Conservation (phyloP, 2,888 invertebrate genomes). For the Helobdella robusta region DNA sequence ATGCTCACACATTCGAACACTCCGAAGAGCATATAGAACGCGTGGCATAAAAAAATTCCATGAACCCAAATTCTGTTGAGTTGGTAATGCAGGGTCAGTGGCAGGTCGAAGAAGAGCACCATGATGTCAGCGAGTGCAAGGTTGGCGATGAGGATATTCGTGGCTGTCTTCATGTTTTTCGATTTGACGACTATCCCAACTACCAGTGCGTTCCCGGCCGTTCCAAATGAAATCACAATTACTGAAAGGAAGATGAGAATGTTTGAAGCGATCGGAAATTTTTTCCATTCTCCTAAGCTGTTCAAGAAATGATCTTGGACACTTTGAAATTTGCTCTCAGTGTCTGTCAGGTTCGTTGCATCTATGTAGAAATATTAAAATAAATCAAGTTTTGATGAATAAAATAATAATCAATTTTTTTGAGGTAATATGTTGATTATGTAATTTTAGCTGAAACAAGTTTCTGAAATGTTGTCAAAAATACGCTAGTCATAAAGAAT, state of each 20-base stretch:
- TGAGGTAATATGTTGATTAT: too few relatives aligned
- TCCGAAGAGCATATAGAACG: constrained; percentile 43
- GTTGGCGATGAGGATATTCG: constrained; percentile 47
- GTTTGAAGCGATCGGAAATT: constrained; percentile 8
- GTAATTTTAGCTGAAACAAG: too few relatives aligned
- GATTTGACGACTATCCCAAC: constrained; percentile 42
- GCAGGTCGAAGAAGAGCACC: constrained; percentile 45
- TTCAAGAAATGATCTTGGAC: too few relatives aligned
- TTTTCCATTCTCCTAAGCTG: too few relatives aligned
- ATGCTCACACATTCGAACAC: constrained; percentile 46
- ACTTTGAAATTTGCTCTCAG: too few relatives aligned
- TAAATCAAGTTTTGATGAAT: too few relatives aligned
- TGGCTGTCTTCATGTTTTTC: constrained; percentile 43
- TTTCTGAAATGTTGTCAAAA: too few relatives aligned
- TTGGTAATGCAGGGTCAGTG: constrained; percentile 46
- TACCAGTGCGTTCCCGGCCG: constrained; percentile 42
- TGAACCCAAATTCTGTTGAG: constrained; percentile 45
- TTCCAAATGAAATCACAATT: constrained; percentile 42
- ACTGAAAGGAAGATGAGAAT: constrained; percentile 32
- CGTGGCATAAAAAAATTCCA: constrained; percentile 42
- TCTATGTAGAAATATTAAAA: too few relatives aligned
- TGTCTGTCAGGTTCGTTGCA: too few relatives aligned
- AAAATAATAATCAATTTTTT: too few relatives aligned
- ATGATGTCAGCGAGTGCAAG: constrained; percentile 45
- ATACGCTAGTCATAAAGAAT: too few relatives aligned